Base-by-base conservation (phyloP, 2,113 vertebrate species). In the Colius striatus region DNA sequence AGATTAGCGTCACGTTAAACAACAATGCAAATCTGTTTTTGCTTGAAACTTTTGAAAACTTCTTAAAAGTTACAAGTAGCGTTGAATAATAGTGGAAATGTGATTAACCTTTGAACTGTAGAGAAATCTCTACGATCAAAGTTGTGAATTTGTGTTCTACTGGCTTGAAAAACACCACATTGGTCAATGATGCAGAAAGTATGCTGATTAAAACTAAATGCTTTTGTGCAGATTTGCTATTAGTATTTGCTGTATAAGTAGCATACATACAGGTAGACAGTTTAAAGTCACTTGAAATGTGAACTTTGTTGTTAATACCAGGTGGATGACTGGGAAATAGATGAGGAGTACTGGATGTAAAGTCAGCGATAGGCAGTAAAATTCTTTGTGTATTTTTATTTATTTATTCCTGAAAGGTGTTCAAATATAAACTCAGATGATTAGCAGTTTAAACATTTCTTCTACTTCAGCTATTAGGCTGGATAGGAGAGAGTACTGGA, bases 111-210 rank as follows among this genome's bases (percentile, higher is more conserved):
- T 27, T 63, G 53, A 82, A 57, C 48, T 83, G 47, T 76, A 54
- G 74, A 91, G 70, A 95, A 91, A 84, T 63, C 26, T 48, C 9
- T 68, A 26, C 87, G 91, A 89, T 84, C 50, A 53, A 68, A 26
- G 16, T 70, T 57, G 19, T 45, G 70, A 79, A 41, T 87, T 82
- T 87, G 50, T 74, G 48, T 87, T 93, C 41, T 70, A 20, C 34
- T 76, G 57, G 29, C 87, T 57, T 91, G 87, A 45, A 76, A 82
- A 93, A 76, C 66, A n/a, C 34, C 21, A n/a, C 19, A 7, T 8
- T 76, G 60, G 17, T 61, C 90, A 95, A 11, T 75, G 85, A 76
- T 91, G 94, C 82, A 85, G 85, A 96, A 96, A 83, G 78, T 87
- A 22, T 83, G 95, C 94, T 93, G 94, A 95, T 54, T 20, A 74